phyloP scores from a whole-genome alignment of 2,888 invertebrate species.

The Cantharis flavilabris region DNA sequence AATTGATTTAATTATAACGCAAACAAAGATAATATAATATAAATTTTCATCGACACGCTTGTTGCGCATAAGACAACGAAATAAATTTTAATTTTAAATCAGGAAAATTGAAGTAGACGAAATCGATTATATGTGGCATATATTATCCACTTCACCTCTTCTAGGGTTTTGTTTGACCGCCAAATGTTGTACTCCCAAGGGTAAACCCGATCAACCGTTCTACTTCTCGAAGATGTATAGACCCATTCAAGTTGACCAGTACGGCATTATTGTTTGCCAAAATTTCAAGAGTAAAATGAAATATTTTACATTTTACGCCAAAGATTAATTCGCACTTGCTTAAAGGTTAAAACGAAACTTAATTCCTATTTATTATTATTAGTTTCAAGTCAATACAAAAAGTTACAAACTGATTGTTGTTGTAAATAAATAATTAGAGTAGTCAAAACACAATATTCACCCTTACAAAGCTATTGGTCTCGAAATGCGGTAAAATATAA shows the following conservation, averaged over 20 bases:
- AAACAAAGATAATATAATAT: neutral
- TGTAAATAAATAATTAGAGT: neutral
- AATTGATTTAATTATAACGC: neutral
- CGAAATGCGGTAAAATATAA: neutral
- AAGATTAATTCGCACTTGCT: neutral
- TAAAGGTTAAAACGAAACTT: neutral
- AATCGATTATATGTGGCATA: constrained; percentile 27
- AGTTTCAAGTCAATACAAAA: neutral
- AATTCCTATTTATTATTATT: neutral
- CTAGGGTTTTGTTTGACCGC: constrained; percentile 30
- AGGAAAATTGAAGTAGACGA: constrained; percentile 18
- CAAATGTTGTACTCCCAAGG: constrained; percentile 36
- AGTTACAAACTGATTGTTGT: neutral
- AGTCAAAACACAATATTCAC: neutral
- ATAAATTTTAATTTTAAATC: neutral
- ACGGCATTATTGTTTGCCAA: constrained; percentile 28
- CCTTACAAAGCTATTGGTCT: neutral
- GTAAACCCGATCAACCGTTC: constrained; percentile 38
- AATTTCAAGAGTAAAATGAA: constrained; percentile 16
- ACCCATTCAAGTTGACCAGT: constrained; percentile 35
- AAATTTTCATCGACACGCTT: neutral
- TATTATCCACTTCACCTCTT: constrained; percentile 23
- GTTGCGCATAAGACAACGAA: neutral
- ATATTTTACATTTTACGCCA: neutral
- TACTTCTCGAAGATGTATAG: constrained; percentile 39